A percentile compares a stretch with the other conserved stretches of the same genome.
Conservation (phyloP, 2,797 vertebrate genomes). For the Peromyscus aztecus region DNA sequence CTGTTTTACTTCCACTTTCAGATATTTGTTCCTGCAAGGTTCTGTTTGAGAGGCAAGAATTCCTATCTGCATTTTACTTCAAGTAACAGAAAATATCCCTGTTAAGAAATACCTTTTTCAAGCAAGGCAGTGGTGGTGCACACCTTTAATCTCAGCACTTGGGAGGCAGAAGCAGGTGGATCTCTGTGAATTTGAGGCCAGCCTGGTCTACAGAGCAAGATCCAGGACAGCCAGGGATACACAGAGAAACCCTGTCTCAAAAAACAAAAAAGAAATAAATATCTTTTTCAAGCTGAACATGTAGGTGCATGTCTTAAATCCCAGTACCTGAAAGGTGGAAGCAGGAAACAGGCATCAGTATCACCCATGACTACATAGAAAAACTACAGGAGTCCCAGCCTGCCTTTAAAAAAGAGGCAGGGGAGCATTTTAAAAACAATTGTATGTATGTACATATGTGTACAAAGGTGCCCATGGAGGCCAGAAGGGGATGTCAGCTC, state of each 20-base stretch:
- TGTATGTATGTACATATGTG: too few species aligned
- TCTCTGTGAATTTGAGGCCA: too few species aligned
- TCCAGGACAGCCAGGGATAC: too few species aligned
- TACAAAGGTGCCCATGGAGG: background rate
- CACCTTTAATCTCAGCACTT: too few species aligned
- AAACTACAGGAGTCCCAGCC: background rate
- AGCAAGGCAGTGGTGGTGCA: too few species aligned
- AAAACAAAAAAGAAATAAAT: too few species aligned
- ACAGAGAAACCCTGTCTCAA: too few species aligned
- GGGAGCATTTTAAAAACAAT: background rate
- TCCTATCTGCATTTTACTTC: conserved; percentile 1
- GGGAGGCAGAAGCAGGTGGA: too few species aligned
- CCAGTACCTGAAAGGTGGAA: background rate
- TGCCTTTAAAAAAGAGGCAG: background rate
- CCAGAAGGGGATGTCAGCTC: background rate
- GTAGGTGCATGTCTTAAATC: background rate
- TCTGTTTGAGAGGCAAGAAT: conserved; percentile 3
- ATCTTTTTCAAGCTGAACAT: background rate
- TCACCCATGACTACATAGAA: background rate
- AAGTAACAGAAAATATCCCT: background rate
- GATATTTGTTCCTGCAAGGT: background rate
- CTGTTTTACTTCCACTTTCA: background rate
- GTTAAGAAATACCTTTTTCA: conserved; percentile 36
- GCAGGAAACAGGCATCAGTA: background rate
- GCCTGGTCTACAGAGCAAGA: too few species aligned